Conservation (phyloP, 2,113 vertebrate genomes). For the Circaetus cinerascens region DNA sequence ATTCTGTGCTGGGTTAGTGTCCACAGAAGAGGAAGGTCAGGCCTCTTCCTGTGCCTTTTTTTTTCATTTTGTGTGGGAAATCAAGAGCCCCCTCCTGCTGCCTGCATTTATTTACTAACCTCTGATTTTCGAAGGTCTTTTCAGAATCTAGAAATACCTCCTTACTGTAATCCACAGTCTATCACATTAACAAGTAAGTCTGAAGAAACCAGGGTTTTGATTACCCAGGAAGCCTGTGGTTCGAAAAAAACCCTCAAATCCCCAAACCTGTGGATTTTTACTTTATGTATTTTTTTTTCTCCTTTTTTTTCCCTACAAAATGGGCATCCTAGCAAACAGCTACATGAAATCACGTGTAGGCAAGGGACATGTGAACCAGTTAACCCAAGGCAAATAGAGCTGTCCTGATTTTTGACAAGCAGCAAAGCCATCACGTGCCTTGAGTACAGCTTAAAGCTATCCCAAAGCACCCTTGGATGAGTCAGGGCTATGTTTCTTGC, state of each 20-base stretch:
- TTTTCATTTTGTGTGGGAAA: not conserved
- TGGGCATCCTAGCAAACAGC: not conserved
- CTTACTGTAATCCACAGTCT: not conserved
- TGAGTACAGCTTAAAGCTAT: not conserved
- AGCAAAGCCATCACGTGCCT: not conserved
- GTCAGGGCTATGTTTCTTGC: not conserved
- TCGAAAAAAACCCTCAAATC: not conserved
- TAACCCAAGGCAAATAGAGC: not conserved
- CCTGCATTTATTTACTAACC: not conserved
- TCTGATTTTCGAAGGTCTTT: not conserved
- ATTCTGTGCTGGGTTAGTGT: not conserved
- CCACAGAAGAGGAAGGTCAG: not conserved
- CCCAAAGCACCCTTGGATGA: not conserved
- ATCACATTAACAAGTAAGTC: not conserved
- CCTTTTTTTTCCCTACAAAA: not conserved
- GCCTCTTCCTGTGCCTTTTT: not conserved
- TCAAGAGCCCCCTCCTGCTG: not conserved
- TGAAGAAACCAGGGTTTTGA: not conserved
- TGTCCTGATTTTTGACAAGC: not conserved
- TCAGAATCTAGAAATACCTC: not conserved
- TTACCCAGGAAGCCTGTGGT: not conserved
- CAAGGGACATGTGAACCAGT: not conserved
- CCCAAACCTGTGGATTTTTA: not conserved
- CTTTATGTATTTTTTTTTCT: accelerated
- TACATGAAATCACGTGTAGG: not conserved